These are phyloP conservation scores for Microchirus variegatus DNA, from an alignment of 2,797 vertebrate species.

Conservation along the genomic window DNA sequence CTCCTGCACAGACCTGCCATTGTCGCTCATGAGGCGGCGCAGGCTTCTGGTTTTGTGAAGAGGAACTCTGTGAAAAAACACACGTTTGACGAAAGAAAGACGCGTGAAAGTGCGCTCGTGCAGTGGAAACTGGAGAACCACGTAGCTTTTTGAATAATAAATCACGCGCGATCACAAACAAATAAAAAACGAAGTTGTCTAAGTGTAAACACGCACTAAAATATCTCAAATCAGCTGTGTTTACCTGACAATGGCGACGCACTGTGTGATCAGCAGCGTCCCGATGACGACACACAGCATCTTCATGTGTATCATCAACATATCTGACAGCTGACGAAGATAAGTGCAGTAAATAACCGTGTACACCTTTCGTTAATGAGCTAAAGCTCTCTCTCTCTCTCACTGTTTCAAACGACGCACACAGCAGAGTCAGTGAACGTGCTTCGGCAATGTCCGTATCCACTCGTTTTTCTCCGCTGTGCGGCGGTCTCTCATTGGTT, in stretches of 20 bases:
- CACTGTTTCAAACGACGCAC: constrained; percentile 10
- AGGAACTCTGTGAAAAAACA: constrained; percentile 75
- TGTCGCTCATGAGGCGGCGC: constrained; percentile 73
- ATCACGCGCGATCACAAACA: neutral
- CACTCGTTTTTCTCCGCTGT: constrained; percentile 20
- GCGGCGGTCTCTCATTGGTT: constrained; percentile 36
- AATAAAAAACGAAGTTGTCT: too few relatives aligned
- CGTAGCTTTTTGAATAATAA: neutral
- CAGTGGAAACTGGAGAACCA: constrained; percentile 7
- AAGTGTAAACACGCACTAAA: too few relatives aligned
- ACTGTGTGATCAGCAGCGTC: constrained; percentile 51
- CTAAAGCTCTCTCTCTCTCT: neutral
- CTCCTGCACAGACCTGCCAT: constrained; percentile 68
- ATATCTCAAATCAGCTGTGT: neutral
- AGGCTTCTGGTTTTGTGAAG: constrained; percentile 76
- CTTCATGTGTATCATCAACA: constrained; percentile 24
- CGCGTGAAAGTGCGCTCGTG: neutral
- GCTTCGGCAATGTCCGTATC: constrained; percentile 34
- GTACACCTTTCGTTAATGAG: neutral
- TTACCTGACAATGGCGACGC: constrained; percentile 70
- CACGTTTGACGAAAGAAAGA: neutral
- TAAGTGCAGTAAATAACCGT: neutral
- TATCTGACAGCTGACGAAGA: constrained; percentile 14
- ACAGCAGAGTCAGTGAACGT: neutral
- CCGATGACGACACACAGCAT: constrained; percentile 25